Base-by-base conservation (phyloP, 30 jellyfish, hydroid and myxozoan genomes). In the Cassiopea andromeda region DNA sequence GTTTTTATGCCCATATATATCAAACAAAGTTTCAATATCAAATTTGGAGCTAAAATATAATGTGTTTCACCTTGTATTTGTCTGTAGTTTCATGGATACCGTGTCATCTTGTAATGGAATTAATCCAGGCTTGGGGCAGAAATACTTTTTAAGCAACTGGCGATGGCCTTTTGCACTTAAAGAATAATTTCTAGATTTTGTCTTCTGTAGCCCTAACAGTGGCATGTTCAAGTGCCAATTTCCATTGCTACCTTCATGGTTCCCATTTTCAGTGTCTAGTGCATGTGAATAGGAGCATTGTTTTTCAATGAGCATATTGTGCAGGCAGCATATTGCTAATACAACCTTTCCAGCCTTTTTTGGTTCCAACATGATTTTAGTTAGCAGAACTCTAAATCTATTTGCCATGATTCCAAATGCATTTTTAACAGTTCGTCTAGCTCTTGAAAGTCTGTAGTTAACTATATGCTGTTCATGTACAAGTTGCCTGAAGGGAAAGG, bases 391-490 rank as follows among this genome's bases (percentile, higher is more conserved):
- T 46, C 85, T 69, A 48, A 83, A 83, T 54, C 85, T 44, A 46
- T 83, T 83, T 27, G 85, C 85, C 73, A 83, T 27, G 57, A 83
- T 64, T 45, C 91, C 91, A 64, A 83, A 83, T 12, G 90, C 90
- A 61, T 81, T 60, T 67, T 81, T 84, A 19, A 81, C 90, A 38
- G 66, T 81, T n/a, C 91, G 48, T 68, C 91, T 67, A 17, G 91
- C 91, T 67, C 91, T 64, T 18, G 91, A 83, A 47, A 83, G 87
- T 18, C 86, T 47, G 87, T 83, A 83, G 61, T 83, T 69, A 49
- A 83, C 64, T 27, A 83, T 64, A 16, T 50, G 73, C 87, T 83
- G 83, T 66, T 83, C 91, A 67, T 18, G 54, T 16, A 43, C 85
- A 1, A 83, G 83, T n/a, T 83, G 83, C 73, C 84, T 83, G 86